Conservation (phyloP, 2,113 vertebrate species). For the Rhineura floridana region DNA sequence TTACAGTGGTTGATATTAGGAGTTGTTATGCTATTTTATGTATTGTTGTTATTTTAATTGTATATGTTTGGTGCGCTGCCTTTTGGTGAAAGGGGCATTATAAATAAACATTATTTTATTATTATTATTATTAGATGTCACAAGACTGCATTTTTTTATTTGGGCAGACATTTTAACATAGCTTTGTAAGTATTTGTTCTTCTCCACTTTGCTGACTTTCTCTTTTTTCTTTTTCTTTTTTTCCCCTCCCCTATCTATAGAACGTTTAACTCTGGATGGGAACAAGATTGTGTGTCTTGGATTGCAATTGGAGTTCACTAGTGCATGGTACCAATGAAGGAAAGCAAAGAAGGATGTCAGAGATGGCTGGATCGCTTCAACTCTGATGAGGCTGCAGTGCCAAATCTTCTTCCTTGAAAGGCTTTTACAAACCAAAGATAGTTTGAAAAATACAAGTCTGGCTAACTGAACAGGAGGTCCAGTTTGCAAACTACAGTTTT, state of each 20-base stretch:
- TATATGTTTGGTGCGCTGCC: too few species aligned
- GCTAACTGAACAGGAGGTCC: slow-evolving; percentile 44
- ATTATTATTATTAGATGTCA: too few species aligned
- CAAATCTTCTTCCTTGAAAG: slow-evolving; percentile 61
- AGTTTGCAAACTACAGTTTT: slow-evolving; percentile 42
- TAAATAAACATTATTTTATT: too few species aligned
- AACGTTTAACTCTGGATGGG: slow-evolving; percentile 50
- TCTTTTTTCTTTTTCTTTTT: background rate
- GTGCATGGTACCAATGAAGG: slow-evolving; percentile 70
- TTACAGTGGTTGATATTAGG: too few species aligned
- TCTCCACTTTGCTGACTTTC: slow-evolving; percentile 27
- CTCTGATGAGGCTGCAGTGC: slow-evolving; percentile 32
- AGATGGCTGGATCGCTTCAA: slow-evolving; percentile 59
- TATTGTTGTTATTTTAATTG: too few species aligned
- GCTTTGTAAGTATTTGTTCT: background rate
- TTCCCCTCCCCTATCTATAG: slow-evolving; percentile 31
- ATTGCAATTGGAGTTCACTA: slow-evolving; percentile 56
- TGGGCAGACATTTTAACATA: background rate
- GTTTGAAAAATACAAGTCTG: slow-evolving; percentile 62
- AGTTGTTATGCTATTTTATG: too few species aligned
- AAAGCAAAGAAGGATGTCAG: slow-evolving; percentile 56
- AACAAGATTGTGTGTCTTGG: slow-evolving; percentile 68
- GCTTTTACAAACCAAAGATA: slow-evolving; percentile 22
- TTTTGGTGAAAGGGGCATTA: too few species aligned
- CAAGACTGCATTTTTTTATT: background rate